Conservation (phyloP, 2,797 vertebrate genomes). For the Tenualosa thibaudeaui region DNA sequence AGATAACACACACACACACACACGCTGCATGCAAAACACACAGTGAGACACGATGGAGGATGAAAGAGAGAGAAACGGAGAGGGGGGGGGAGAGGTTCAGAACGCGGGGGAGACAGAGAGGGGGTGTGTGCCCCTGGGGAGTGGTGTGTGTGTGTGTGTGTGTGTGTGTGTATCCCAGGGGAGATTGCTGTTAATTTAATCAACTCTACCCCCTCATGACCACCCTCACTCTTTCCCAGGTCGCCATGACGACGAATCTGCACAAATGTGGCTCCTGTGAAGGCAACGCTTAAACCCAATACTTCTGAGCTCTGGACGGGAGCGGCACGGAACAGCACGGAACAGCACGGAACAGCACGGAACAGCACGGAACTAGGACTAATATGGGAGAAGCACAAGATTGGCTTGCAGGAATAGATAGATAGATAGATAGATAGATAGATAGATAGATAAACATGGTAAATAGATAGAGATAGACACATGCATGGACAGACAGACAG, state of each 20-base stretch:
- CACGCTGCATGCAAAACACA: background rate
- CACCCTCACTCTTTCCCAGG: background rate
- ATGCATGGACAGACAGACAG: no score
- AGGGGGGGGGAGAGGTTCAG: background rate
- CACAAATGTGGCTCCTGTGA: background rate
- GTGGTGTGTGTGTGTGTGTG: conserved; percentile 26
- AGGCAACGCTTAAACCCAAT: conserved; percentile 29
- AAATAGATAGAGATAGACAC: no score
- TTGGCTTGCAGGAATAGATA: no score
- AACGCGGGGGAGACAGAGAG: background rate
- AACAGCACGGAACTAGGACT: background rate
- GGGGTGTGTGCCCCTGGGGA: background rate
- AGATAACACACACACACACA: background rate
- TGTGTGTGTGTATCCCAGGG: background rate
- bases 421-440: no score
- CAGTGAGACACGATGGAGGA: background rate
- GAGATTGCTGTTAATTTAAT: conserved; percentile 11
- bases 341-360: no score
- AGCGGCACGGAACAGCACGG: no score
- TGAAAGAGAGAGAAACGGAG: background rate
- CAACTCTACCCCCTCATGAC: conserved; percentile 10
- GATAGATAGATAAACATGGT: no score
- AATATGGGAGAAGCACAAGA: no score
- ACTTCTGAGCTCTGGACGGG: conserved; percentile 1
- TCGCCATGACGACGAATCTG: background rate